Evolutionary conservation across 2,113 vertebrate species (phyloP).

Genomic region (Myiagra hebetior): DNA sequence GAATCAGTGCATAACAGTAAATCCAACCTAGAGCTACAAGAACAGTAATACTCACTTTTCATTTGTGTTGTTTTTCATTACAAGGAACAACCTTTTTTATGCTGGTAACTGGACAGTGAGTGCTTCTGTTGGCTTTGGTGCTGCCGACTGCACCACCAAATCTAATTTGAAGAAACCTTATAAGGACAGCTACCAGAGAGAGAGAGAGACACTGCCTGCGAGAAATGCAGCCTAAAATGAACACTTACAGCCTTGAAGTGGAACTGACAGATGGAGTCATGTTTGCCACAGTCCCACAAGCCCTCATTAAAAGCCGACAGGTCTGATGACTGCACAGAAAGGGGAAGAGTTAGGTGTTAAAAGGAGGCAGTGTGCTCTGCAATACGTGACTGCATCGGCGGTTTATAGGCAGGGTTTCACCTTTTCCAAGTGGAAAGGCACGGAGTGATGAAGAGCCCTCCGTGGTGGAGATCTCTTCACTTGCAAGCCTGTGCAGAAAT

Average conservation of each 20-base stretch:
- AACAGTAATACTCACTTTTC: background rate
- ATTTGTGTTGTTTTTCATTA: background rate
- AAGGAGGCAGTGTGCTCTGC: background rate
- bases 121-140: background rate
- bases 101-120: background rate
- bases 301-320: slow-evolving; percentile 27
- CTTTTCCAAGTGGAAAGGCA: slow-evolving; percentile 16
- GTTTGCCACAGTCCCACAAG: slow-evolving; percentile 24
- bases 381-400: background rate
- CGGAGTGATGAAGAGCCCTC: background rate
- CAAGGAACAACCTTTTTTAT: background rate
- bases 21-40: background rate
- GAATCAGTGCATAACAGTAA: background rate
- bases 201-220: background rate
- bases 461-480: background rate
- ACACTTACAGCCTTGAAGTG: slow-evolving; percentile 49
- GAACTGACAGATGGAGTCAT: slow-evolving; percentile 52
- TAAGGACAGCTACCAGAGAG: slow-evolving; percentile 20
- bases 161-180: slow-evolving; percentile 2
- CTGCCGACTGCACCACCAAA: background rate
- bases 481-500: background rate
- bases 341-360: slow-evolving; percentile 11
- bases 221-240: background rate
- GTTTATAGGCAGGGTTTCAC: background rate
- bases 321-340: slow-evolving; percentile 38